Conservation (phyloP, 2,113 vertebrate species). For the Ascaphus truei region DNA sequence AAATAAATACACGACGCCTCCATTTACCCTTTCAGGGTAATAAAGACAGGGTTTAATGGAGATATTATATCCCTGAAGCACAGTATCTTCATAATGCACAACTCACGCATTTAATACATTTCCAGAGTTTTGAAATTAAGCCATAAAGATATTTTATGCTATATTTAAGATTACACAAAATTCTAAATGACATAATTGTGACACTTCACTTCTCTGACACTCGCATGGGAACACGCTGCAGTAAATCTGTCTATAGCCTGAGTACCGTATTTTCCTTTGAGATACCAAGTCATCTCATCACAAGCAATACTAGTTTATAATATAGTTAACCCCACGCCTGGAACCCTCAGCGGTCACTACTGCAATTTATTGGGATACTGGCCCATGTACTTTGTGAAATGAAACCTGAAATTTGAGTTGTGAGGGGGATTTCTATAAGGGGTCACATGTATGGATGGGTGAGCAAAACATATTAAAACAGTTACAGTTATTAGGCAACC, state of each 20-base stretch:
- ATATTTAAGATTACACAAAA: conserved; percentile 8
- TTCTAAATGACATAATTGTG: background rate
- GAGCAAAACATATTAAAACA: too few species aligned
- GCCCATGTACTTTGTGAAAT: too few species aligned
- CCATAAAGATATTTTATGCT: background rate
- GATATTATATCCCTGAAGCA: background rate
- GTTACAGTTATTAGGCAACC: too few species aligned
- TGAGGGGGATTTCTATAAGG: too few species aligned
- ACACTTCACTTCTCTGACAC: background rate
- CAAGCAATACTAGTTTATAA: too few species aligned
- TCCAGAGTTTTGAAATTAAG: background rate
- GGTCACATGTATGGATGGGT: too few species aligned
- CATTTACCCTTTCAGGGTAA: background rate
- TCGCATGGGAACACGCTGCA: background rate
- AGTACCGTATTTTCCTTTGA: too few species aligned
- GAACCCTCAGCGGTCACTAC: too few species aligned
- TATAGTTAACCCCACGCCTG: too few species aligned
- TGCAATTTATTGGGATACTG: too few species aligned
- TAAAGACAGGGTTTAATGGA: background rate
- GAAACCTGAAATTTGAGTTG: too few species aligned
- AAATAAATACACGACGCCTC: background rate
- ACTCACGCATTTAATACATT: background rate
- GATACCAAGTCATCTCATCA: too few species aligned
- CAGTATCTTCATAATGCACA: background rate
- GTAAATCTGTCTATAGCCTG: background rate